Percentiles rank a stretch among this genome's conserved stretches.
phyloP scores from a whole-genome alignment of 1,140 invertebrate genomes.

The Belonocnema kinseyi region DNA sequence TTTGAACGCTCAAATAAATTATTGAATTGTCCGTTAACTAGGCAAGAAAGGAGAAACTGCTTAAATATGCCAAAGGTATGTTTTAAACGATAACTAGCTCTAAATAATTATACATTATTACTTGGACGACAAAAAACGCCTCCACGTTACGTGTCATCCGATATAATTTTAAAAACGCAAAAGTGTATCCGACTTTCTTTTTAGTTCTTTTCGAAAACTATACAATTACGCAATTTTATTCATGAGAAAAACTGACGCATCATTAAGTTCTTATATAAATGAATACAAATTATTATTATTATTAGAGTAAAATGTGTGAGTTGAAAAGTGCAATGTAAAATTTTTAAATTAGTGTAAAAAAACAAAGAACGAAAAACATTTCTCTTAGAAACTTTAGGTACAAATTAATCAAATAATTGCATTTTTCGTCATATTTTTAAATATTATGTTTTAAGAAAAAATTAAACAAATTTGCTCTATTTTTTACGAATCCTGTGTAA shows the following conservation, averaged over 20 bases:
- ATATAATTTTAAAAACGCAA: constrained; percentile 8
- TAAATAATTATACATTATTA: neutral
- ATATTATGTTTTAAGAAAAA: neutral
- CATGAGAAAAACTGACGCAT: too few species aligned
- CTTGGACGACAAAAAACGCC: neutral
- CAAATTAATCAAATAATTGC: neutral
- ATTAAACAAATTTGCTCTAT: neutral
- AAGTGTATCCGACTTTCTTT: neutral
- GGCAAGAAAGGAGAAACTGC: constrained; percentile 9
- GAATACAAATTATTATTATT: too few species aligned
- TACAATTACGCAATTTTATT: neutral
- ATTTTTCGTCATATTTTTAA: neutral
- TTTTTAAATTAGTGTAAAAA: neutral
- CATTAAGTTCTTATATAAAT: too few species aligned
- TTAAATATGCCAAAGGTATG: neutral
- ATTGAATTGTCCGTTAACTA: constrained; percentile 15
- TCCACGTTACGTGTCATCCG: neutral
- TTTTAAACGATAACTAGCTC: neutral
- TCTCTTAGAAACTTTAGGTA: too few species aligned
- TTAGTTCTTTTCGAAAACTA: neutral
- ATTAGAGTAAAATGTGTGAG: too few species aligned
- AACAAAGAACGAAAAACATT: neutral
- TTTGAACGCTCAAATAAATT: constrained; percentile 12
- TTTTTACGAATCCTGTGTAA: neutral
- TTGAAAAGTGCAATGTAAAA: too few species aligned